Evolutionary conservation across 1,140 invertebrate species (phyloP).

Genomic region (Psilanteris sp.): DNA sequence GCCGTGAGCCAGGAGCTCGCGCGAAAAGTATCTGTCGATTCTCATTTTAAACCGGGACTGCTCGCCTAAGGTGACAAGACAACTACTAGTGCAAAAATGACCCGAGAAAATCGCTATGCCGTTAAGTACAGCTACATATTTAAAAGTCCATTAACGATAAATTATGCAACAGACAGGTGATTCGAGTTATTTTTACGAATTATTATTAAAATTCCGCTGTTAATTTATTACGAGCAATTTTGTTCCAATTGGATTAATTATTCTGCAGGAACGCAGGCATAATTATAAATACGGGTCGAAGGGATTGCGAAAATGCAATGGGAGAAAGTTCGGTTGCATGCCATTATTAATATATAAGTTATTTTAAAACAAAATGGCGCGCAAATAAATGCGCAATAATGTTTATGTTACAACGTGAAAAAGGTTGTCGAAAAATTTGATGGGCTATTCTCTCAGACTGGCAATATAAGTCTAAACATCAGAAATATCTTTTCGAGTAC

Average conservation of each 20-base stretch:
- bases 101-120: conserved; percentile 55
- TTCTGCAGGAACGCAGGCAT: neutral
- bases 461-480: conserved; percentile 20
- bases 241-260: conserved; percentile 20
- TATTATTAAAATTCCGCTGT: conserved; percentile 33
- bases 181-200: conserved; percentile 38
- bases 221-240: conserved; percentile 36
- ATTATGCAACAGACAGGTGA: conserved; percentile 51
- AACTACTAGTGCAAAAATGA: conserved; percentile 48
- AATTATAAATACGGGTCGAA: conserved; percentile 8
- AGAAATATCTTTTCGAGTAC: conserved; percentile 14
- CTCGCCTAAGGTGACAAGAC: conserved; percentile 58
- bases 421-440: neutral
- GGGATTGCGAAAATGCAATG: too few relatives aligned
- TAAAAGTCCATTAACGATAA: conserved; percentile 59
- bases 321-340: too few relatives aligned
- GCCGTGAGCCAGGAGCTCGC: conserved; percentile 21
- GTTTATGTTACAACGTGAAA: too few relatives aligned
- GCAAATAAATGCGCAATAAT: too few relatives aligned
- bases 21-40: conserved; percentile 36
- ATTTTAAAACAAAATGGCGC: too few relatives aligned
- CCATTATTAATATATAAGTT: too few relatives aligned
- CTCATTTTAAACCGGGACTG: conserved; percentile 61
- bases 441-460: neutral
- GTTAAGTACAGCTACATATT: conserved; percentile 52